Evolutionary conservation across 64 coral and sea anemone genomes (phyloP).

Genomic region (Actinia equina): DNA sequence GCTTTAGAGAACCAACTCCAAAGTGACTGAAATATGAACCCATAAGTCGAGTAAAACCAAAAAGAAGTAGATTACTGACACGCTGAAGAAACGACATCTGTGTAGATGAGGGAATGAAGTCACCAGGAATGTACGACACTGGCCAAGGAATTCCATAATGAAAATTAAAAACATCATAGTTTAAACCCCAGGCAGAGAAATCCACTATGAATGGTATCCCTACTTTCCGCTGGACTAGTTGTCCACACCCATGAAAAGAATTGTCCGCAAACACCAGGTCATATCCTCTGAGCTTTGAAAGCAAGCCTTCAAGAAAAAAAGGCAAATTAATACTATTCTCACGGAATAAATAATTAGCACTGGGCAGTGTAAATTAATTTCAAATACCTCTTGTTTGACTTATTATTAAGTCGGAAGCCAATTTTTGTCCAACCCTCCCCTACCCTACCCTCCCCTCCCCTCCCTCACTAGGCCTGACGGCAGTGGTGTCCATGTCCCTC

Average conservation of each 20-base stretch:
- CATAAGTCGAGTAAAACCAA: background rate
- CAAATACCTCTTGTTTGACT: too few species aligned
- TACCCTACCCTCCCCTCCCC: too few species aligned
- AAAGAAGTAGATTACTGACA: background rate
- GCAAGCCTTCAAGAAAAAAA: constrained; percentile 3
- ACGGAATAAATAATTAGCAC: too few species aligned
- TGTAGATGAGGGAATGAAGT: background rate
- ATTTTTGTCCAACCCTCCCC: too few species aligned
- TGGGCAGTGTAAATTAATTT: too few species aligned
- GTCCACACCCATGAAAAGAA: background rate
- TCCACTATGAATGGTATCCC: constrained; percentile 23
- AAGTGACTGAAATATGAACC: background rate
- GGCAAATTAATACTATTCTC: too few species aligned
- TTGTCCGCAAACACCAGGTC: constrained; percentile 22
- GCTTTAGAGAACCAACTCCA: background rate
- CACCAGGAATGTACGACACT: background rate
- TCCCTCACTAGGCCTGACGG: too few species aligned
- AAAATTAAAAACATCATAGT: background rate
- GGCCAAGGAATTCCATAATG: constrained; percentile 2
- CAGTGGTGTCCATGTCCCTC: too few species aligned
- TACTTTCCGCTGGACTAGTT: background rate
- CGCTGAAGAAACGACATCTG: background rate
- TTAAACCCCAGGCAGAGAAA: background rate
- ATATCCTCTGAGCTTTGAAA: constrained; percentile 6
- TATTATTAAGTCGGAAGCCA: too few species aligned